Conservation (phyloP, 2,888 invertebrate species). For the Tinea semifulvella region DNA sequence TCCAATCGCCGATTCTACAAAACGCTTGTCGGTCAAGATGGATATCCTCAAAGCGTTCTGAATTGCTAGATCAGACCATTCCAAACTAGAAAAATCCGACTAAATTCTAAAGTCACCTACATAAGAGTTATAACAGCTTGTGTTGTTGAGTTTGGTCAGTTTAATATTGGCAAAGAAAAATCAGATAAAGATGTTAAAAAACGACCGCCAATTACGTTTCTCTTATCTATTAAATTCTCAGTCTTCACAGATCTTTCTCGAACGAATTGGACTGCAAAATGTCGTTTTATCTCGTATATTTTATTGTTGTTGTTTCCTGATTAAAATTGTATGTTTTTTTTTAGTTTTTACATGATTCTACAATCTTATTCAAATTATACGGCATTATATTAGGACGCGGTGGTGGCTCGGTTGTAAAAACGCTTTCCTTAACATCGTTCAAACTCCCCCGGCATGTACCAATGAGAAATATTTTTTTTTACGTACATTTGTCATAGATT, state of each 20-base stretch:
- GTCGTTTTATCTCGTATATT: no score
- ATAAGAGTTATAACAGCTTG: background rate
- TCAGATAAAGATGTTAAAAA: conserved; percentile 61
- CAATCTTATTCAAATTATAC: no score
- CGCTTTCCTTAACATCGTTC: no score
- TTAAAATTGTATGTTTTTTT: no score
- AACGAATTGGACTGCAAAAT: conserved; percentile 35
- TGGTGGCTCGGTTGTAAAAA: no score
- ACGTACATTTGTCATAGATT: no score
- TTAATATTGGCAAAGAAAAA: conserved; percentile 34
- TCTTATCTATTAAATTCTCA: conserved; percentile 42
- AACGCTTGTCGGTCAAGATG: conserved; percentile 61
- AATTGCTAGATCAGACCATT: background rate
- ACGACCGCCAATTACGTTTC: conserved; percentile 53
- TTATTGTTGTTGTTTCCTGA: no score
- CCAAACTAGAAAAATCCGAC: background rate
- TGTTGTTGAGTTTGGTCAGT: background rate
- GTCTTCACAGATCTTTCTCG: conserved; percentile 30
- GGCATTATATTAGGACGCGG: no score
- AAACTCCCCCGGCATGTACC: no score
- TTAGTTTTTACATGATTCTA: no score
- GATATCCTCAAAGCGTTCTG: conserved; percentile 32
- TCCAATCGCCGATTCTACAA: conserved; percentile 58
- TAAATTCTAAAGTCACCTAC: background rate
- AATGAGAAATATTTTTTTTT: no score